Conservation (phyloP, 1,140 invertebrate species). For the Drosophila malerkotliana region DNA sequence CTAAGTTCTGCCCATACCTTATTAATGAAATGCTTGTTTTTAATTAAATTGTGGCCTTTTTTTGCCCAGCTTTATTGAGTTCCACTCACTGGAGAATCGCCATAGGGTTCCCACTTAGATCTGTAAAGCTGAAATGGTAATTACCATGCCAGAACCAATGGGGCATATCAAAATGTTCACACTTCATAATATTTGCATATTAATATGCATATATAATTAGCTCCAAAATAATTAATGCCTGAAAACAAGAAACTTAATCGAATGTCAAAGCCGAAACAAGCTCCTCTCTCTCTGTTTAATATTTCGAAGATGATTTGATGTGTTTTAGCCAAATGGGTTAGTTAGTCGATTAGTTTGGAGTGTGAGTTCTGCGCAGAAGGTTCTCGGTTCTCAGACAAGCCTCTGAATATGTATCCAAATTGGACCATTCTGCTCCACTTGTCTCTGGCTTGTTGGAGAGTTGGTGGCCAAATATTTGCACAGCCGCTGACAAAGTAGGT, state of each 20-base stretch:
- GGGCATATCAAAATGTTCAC: conserved; percentile 67
- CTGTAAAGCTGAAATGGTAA: conserved; percentile 26
- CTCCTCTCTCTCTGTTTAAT: conserved; percentile 16
- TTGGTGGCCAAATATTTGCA: conserved; percentile 59
- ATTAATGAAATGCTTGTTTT: not conserved
- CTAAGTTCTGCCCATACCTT: too few species aligned
- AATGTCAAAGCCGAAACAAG: conserved; percentile 34
- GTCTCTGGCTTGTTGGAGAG: conserved; percentile 23
- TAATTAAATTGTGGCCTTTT: not conserved
- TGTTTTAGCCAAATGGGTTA: conserved; percentile 11
- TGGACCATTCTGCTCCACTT: conserved; percentile 35
- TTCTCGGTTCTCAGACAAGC: conserved; percentile 15
- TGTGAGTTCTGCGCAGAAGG: conserved; percentile 23
- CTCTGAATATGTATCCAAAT: conserved; percentile 55
- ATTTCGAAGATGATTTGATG: conserved; percentile 21
- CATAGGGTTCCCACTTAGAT: conserved; percentile 21
- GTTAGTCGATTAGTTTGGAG: conserved; percentile 36
- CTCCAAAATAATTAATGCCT: conserved; percentile 54
- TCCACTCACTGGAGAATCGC: conserved; percentile 19
- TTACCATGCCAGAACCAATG: conserved; percentile 43
- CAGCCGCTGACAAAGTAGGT: conserved; percentile 73
- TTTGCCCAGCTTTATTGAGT: not conserved
- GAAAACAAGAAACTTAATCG: conserved; percentile 48
- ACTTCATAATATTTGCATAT: conserved; percentile 77
- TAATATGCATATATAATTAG: conserved; percentile 62